Percentiles rank a stretch among this genome's conserved stretches.
Evolutionary conservation across 2,888 invertebrate species (phyloP).

Genomic region (Megaustenia siamemsis): DNA sequence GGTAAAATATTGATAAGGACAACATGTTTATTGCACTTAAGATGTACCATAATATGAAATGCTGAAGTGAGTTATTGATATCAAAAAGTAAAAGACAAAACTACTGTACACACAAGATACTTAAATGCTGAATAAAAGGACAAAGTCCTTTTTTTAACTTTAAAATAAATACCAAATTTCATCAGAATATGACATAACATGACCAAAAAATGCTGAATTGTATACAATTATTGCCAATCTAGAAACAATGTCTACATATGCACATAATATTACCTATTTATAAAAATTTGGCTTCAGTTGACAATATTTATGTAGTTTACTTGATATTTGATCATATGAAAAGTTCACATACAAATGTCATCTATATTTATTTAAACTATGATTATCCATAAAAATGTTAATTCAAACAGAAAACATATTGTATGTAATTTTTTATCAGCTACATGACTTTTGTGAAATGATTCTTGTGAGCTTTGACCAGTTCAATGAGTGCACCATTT

Average conservation of each 20-base stretch:
- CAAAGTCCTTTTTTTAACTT: neutral
- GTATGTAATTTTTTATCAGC: too few relatives aligned
- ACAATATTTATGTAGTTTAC: neutral
- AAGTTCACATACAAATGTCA: too few relatives aligned
- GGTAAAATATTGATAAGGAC: neutral
- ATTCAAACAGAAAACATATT: too few relatives aligned
- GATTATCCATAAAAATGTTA: too few relatives aligned
- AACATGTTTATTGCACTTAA: conserved; percentile 34
- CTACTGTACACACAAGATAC: neutral
- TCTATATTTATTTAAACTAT: too few relatives aligned
- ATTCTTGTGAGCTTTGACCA: too few relatives aligned
- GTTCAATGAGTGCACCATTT: too few relatives aligned
- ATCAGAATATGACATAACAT: neutral
- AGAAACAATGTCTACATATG: neutral
- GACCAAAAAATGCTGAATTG: neutral
- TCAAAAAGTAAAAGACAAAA: neutral
- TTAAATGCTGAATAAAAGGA: conserved; percentile 4
- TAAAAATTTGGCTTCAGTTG: neutral
- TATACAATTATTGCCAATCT: neutral
- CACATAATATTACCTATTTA: neutral
- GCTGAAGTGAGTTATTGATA: neutral
- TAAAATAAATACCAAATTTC: neutral
- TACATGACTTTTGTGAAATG: too few relatives aligned
- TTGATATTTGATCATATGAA: too few relatives aligned
- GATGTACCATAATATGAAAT: conserved; percentile 8